A percentile compares a stretch with the other conserved stretches of the same genome.
phyloP scores from a whole-genome alignment of 2,797 vertebrate genomes.

The Coranthus polyacanthus region DNA sequence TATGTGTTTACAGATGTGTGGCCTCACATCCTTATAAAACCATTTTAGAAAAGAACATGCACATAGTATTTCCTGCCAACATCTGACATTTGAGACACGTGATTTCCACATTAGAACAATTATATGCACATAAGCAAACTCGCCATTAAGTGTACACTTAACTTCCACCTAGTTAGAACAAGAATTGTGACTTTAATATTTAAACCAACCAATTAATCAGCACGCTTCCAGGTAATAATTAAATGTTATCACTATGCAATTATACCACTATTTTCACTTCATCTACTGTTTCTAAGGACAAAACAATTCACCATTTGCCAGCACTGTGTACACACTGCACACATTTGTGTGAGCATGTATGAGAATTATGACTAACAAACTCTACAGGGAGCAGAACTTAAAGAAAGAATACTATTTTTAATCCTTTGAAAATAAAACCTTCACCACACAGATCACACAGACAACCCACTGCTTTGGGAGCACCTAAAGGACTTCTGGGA shows the following conservation, averaged over 20 bases:
- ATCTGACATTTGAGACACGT: conserved; percentile 10
- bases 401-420: too few relatives aligned
- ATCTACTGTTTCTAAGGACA: conserved; percentile 39
- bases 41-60: background rate
- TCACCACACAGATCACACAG: too few relatives aligned
- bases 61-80: conserved; percentile 2
- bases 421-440: background rate
- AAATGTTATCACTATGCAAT: conserved; percentile 54
- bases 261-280: conserved; percentile 35
- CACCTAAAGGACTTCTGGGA: background rate
- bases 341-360: conserved; percentile 1
- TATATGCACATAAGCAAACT: conserved; percentile 18
- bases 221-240: conserved; percentile 53
- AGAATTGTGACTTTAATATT: conserved; percentile 47
- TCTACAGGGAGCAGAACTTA: conserved; percentile 8
- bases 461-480: background rate
- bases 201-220: conserved; percentile 59
- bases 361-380: conserved; percentile 24
- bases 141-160: conserved; percentile 30
- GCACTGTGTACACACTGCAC: conserved; percentile 7
- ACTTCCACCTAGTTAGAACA: conserved; percentile 9
- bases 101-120: conserved; percentile 10
- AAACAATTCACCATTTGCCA: conserved; percentile 33
- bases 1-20: too few relatives aligned
- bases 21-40: background rate